Percentiles rank a stretch among this genome's conserved stretches.
Conservation (phyloP, 1,140 invertebrate species). For the Ips typographus region DNA sequence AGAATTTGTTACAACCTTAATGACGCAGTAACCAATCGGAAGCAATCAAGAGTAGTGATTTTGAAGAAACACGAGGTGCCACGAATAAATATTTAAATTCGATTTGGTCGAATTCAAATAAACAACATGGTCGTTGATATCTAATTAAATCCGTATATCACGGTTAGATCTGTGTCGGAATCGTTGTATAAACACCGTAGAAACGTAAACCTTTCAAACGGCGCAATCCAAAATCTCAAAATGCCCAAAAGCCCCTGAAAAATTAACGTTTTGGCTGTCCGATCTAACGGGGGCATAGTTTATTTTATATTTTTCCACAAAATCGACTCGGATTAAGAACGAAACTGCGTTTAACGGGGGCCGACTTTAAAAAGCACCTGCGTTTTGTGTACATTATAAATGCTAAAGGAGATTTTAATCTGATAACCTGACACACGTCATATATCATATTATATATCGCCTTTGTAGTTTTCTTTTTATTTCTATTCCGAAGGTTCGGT, state of each 20-base stretch:
- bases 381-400: slow-evolving; percentile 12
- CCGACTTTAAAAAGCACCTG: slow-evolving; percentile 22
- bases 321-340: slow-evolving; percentile 22
- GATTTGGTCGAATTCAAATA: background rate
- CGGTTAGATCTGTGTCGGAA: background rate
- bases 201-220: background rate
- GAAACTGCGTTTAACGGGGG: slow-evolving; percentile 7
- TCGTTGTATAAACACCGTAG: background rate
- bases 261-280: slow-evolving; percentile 20
- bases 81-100: slow-evolving; percentile 1
- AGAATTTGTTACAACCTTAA: too few species aligned
- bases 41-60: background rate
- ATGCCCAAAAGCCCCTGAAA: slow-evolving; percentile 14
- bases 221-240: background rate
- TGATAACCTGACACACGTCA: slow-evolving; percentile 34
- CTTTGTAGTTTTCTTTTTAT: slow-evolving; percentile 11
- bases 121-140: background rate
- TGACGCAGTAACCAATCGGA: too few species aligned
- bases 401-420: slow-evolving; percentile 26
- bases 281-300: slow-evolving; percentile 4
- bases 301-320: slow-evolving; percentile 30
- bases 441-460: slow-evolving; percentile 28
- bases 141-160: slow-evolving; percentile 2
- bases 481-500: too few species aligned
- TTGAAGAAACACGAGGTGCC: background rate